These are phyloP conservation scores for Willisornis vidua DNA, from an alignment of 2,113 vertebrate species.

Conservation along the genomic window DNA sequence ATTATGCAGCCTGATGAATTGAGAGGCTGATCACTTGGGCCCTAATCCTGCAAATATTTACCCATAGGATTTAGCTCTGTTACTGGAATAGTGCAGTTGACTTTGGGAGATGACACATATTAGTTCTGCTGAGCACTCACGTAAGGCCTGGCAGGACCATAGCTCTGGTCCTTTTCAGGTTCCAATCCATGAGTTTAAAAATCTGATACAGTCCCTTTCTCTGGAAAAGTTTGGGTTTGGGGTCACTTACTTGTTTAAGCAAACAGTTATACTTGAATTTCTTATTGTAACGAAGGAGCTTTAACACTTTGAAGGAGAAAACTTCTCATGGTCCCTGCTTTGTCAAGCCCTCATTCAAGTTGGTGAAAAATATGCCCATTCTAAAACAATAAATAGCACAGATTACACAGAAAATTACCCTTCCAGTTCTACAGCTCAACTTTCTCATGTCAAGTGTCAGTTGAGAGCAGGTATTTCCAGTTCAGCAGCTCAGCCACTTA, in stretches of 20 bases:
- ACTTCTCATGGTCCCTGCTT: not conserved
- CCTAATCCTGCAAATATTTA: constrained; percentile 3
- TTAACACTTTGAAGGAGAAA: not conserved
- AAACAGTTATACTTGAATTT: not conserved
- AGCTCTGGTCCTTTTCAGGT: not conserved
- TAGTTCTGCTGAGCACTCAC: not conserved
- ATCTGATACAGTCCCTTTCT: not conserved
- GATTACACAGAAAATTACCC: constrained; percentile 3
- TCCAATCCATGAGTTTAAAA: not conserved
- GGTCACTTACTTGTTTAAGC: not conserved
- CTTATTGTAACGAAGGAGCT: not conserved
- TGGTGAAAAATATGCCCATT: not conserved
- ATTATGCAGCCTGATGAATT: not conserved
- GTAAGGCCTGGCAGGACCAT: not conserved
- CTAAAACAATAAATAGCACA: constrained; percentile 12
- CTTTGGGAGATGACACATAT: not conserved
- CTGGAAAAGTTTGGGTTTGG: not conserved
- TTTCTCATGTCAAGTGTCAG: constrained; percentile 32
- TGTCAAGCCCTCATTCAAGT: constrained; percentile 30
- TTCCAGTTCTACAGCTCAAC: constrained; percentile 14
- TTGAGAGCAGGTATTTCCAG: constrained; percentile 41
- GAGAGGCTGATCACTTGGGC: not conserved
- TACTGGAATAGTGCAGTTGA: not conserved
- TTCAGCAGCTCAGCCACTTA: constrained; percentile 23
- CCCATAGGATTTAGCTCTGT: not conserved